Base-by-base conservation (phyloP, 1,140 invertebrate genomes). In the Hirudo medicinalis region DNA sequence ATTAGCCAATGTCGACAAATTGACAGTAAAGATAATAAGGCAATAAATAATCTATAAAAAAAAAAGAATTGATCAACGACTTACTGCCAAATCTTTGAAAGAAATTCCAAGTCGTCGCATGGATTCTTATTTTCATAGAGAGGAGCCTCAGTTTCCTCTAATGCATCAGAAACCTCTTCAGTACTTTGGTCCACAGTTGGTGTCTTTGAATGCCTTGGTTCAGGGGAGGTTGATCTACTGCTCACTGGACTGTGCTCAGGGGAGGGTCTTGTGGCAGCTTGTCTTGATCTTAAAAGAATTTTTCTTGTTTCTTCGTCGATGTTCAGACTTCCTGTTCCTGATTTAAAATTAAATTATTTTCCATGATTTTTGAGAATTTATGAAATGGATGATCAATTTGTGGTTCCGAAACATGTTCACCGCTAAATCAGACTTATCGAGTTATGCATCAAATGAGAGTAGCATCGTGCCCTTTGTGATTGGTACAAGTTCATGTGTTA, bases 271-370 rank as follows among this genome's bases (percentile, higher is more conserved):
- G 55, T 49, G 27, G 75, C 74, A 20, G 74, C 71, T 27, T 73
- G 67, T 40, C 71, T 69, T n/a, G 74, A 75, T 22, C 74, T 43
- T 9, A 73, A 63, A 25, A 75, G 66, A 27, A 75, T 73, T 43
- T 63, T 36, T 72, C 68, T 73, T 13, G 74, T 75, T 29, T 71
- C 72, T 29, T 63, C 60, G 32, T 74, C 74, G 17, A 74, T 74
- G 54, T 72, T 54, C 36, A 74, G 68, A 32, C 68, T n/a, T 54
- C 36, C 40, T 27, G 74, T 71, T 27, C 72, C 74, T 73, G 32
- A 22, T 49, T 49, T 49, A 49, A 11, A 13, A 15, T 49, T 49
- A 17, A 49, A 49, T 15, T 49, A 49, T 49, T 49, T 49, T 49
- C 2, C 32, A 36, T 36, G 32, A 36, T 36, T 36, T 36, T 36